phyloP scores from a whole-genome alignment of 2,888 invertebrate species.

The Diarsia mendica region DNA sequence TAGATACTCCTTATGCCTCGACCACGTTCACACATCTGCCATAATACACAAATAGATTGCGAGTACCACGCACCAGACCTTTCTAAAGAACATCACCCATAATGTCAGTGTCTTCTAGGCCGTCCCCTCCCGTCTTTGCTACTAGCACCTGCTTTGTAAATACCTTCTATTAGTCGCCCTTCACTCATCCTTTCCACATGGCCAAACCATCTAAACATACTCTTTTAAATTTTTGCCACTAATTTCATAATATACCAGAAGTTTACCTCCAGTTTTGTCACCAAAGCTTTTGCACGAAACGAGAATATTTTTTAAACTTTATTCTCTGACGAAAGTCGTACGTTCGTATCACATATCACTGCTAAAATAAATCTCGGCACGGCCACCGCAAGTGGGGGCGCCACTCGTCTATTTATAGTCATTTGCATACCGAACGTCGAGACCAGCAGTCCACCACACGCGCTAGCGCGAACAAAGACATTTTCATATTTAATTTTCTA shows the following conservation, averaged over 20 bases:
- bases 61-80: no score
- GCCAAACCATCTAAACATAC: no score
- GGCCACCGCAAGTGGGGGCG: conserved; percentile 65
- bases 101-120: no score
- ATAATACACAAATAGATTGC: no score
- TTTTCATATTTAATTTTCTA: conserved; percentile 87
- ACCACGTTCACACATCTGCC: no score
- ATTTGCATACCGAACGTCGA: conserved; percentile 82
- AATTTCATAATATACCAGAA: conserved; percentile 24
- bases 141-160: no score
- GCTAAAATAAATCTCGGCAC: conserved; percentile 63
- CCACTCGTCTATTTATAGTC: conserved; percentile 79
- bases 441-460: conserved; percentile 48
- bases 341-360: conserved; percentile 58
- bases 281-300: background rate
- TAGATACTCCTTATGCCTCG: no score
- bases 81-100: no score
- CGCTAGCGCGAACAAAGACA: conserved; percentile 78
- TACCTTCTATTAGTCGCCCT: no score
- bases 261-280: conserved; percentile 8
- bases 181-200: no score
- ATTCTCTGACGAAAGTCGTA: conserved; percentile 35
- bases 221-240: background rate
- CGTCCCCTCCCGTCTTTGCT: no score
- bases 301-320: conserved; percentile 26